phyloP scores from a whole-genome alignment of 2,113 vertebrate species.

The Canis aureus region DNA sequence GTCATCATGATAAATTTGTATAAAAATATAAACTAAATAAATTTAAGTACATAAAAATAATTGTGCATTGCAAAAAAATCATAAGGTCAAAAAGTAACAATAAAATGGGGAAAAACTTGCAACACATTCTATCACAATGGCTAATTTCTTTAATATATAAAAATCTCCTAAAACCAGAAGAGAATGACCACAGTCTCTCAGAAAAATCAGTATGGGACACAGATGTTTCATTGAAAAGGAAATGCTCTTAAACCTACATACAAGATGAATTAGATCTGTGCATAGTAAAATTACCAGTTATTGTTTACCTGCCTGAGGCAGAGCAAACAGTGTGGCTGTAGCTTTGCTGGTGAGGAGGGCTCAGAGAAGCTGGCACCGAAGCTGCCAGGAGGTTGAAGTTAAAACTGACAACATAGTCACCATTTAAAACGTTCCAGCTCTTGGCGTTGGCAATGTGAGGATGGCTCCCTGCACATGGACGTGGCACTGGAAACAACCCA shows the following conservation, averaged over 20 bases:
- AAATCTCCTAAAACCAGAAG: neutral
- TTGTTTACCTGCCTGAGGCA: neutral
- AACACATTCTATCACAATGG: neutral
- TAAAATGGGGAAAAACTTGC: neutral
- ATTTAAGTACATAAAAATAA: constrained; percentile 9
- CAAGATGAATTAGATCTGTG: neutral
- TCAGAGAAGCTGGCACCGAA: neutral
- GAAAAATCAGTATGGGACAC: neutral
- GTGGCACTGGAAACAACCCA: neutral
- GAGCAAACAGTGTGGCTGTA: neutral
- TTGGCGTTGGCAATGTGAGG: neutral
- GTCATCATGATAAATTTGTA: neutral
- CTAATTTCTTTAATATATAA: constrained; percentile 32
- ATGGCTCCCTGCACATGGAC: no score
- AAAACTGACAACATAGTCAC: neutral
- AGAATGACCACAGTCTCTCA: neutral
- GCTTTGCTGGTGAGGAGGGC: neutral
- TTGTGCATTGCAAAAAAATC: neutral
- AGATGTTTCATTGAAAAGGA: neutral
- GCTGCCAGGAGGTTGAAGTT: neutral
- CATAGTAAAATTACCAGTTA: neutral
- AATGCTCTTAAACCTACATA: neutral
- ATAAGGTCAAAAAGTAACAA: neutral
- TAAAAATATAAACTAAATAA: neutral
- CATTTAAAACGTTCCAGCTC: neutral